Evolutionary conservation across 2,888 invertebrate genomes (phyloP), one percentile per base, ranked within the genome.

Genomic region (Dynastes grantii): DNA sequence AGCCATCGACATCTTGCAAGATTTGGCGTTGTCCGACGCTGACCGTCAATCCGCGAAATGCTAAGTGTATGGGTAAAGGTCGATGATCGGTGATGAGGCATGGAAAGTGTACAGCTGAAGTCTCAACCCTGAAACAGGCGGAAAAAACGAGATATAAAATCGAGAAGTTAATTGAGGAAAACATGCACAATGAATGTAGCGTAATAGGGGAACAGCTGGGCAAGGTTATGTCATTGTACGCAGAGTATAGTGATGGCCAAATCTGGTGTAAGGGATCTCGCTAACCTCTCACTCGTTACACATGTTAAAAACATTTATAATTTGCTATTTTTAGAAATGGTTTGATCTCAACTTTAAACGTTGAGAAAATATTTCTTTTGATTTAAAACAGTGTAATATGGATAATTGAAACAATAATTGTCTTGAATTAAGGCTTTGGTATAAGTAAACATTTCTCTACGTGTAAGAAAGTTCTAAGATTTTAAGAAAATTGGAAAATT

Each of bases 1-100:
- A 89, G 55, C 95, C 95, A 86, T 92, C 93, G 84, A 95, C 93
- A 89, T 94, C 93, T 82, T 92, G 90, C 77, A 95, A 91, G 83
- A 95, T 92, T 71, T 90, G 90, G 77, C 93, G 90, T 68, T 85
- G 83, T 61, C 86, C 90, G 80, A 90, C 89, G 82, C 89, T 87
- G 64, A 92, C 92, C 82, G 92, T 91, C 82, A 93, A 87, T 80
- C 92, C 92, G 83, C 92, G 90, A 90, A 93, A 93, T 85, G 93
- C 92, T 86, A 93, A 88, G 88, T 93, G 93, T 83, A 93, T 90
- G 80, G 93, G 92, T 80, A 92, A 89, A 79, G 91, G 92, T 80
- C 89, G 90, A 83, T 89, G 88, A 82, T 87, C 89, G 81, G 89
- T 89, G 85, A 91, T 89, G 82, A 92, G 89, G 85, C 92, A 92